Evolutionary conservation across 2,888 invertebrate species (phyloP).

Genomic region (Hypselothyrea guttata): DNA sequence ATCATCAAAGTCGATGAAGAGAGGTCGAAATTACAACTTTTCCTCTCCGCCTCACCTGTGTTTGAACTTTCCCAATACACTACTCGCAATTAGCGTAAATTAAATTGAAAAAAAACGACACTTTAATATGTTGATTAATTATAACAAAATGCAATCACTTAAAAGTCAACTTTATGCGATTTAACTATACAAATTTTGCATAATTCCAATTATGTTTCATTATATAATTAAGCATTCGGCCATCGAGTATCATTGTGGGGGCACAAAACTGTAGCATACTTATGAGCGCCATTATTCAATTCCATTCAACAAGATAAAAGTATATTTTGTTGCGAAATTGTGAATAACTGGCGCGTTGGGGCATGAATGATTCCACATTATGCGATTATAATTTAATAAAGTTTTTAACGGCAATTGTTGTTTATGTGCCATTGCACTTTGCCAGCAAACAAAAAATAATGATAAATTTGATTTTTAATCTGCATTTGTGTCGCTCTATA

Average conservation of each 20-base stretch:
- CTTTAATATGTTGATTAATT: too few relatives aligned
- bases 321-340: slow-evolving; percentile 1
- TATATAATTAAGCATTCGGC: slow-evolving; percentile 1
- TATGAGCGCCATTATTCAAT: slow-evolving; percentile 8
- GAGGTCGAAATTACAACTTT: too few relatives aligned
- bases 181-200: background rate
- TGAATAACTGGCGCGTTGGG: slow-evolving; percentile 22
- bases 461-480: slow-evolving; percentile 8
- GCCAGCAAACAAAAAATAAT: slow-evolving; percentile 10
- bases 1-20: too few relatives aligned
- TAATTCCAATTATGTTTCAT: background rate
- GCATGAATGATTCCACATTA: slow-evolving; percentile 45
- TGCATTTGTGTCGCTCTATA: slow-evolving; percentile 17
- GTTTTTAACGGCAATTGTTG: slow-evolving; percentile 27
- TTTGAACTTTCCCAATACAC: too few relatives aligned
- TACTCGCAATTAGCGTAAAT: too few relatives aligned
- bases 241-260: background rate
- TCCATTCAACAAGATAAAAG: background rate
- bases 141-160: too few relatives aligned
- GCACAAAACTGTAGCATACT: slow-evolving; percentile 23
- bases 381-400: slow-evolving; percentile 59
- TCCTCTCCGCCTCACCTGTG: too few relatives aligned
- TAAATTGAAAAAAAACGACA: too few relatives aligned
- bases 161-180: too few relatives aligned
- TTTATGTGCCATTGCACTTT: slow-evolving; percentile 1